Conservation (phyloP, 2,888 invertebrate species). For the Morpho helenor region DNA sequence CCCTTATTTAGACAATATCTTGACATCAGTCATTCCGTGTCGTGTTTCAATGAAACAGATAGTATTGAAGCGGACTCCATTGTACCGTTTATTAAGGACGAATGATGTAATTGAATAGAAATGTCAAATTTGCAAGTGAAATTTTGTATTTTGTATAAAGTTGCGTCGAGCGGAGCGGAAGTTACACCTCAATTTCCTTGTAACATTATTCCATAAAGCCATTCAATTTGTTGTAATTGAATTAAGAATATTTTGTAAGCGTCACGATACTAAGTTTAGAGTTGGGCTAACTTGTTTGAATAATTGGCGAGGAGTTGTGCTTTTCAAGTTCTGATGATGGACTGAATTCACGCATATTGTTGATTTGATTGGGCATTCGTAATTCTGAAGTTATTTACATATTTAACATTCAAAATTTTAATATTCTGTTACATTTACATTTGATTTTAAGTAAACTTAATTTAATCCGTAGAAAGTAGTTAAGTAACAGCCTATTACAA, state of each 20-base stretch:
- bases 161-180: conserved; percentile 25
- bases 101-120: conserved; percentile 32
- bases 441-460: no score
- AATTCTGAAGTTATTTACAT: conserved; percentile 18
- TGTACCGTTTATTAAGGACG: conserved; percentile 28
- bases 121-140: conserved; percentile 35
- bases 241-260: conserved; percentile 47
- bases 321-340: conserved; percentile 16
- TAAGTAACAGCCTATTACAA: no score
- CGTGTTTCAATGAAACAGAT: conserved; percentile 25
- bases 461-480: no score
- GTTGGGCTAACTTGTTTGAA: conserved; percentile 52
- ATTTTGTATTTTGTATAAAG: conserved; percentile 31
- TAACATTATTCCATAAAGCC: conserved; percentile 35
- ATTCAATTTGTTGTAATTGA: conserved; percentile 45
- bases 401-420: background rate
- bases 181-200: conserved; percentile 34
- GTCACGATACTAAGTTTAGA: conserved; percentile 52
- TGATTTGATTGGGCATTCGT: conserved; percentile 13
- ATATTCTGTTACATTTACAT: background rate
- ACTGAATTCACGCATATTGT: conserved; percentile 18
- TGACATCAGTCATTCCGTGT: conserved; percentile 22
- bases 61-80: conserved; percentile 27
- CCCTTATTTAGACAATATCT: conserved; percentile 17
- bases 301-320: conserved; percentile 48